Percentiles rank a stretch among this genome's conserved stretches.
phyloP scores from a whole-genome alignment of 64 coral and sea anemone species.

The Stichodactyla mertensii region DNA sequence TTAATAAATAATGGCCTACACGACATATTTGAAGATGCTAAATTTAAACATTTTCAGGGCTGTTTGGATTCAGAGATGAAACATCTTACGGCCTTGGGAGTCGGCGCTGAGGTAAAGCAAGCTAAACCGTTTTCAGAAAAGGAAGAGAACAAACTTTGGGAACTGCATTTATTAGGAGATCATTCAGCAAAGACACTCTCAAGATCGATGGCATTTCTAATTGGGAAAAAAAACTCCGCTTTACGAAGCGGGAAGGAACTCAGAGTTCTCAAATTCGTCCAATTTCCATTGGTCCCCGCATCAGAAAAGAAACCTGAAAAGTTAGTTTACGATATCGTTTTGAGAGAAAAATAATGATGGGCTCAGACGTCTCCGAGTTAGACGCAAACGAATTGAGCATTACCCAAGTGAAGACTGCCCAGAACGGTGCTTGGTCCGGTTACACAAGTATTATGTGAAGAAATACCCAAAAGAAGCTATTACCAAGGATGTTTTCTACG shows the following conservation, averaged over 20 bases:
- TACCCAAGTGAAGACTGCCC: constrained; percentile 12
- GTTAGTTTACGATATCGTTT: constrained; percentile 7
- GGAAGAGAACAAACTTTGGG: constrained; percentile 34
- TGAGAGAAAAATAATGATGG: constrained; percentile 15
- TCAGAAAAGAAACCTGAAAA: constrained; percentile 26
- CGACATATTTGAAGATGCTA: constrained; percentile 12
- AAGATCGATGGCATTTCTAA: constrained; percentile 33
- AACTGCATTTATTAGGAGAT: constrained; percentile 30
- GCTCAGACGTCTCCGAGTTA: constrained; percentile 9
- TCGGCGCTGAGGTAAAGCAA: constrained; percentile 26
- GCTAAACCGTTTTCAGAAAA: constrained; percentile 29
- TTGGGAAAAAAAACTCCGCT: constrained; percentile 23
- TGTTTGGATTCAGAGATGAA: constrained; percentile 39
- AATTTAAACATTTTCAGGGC: constrained; percentile 28
- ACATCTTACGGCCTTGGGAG: constrained; percentile 21
- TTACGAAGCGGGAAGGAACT: constrained; percentile 42
- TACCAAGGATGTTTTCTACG: constrained; percentile 23
- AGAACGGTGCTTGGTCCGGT: constrained; percentile 26
- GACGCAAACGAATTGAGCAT: constrained; percentile 19
- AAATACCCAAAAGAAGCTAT: constrained; percentile 10
- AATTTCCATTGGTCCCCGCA: constrained; percentile 27
- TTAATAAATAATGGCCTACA: constrained; percentile 21
- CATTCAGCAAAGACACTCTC: constrained; percentile 14
- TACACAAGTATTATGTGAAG: constrained; percentile 33
- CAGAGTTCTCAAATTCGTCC: constrained; percentile 12